Evolutionary conservation across 2,888 invertebrate genomes (phyloP).

Genomic region (Sisyra nigra): DNA sequence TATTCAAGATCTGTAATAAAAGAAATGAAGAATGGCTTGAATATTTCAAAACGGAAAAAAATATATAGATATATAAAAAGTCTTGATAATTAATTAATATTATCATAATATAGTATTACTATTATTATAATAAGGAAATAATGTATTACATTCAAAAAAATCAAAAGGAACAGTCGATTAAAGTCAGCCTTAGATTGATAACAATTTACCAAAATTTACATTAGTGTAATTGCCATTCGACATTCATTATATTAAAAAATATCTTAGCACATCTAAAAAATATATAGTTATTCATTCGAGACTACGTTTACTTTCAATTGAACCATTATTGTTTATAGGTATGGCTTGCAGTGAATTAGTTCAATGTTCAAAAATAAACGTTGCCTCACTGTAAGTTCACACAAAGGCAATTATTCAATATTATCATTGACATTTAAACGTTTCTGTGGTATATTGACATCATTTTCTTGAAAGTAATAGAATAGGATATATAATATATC

Average conservation of each 20-base stretch:
- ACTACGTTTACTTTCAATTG: no score
- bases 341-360: no score
- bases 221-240: constrained; percentile 8
- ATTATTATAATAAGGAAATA: constrained; percentile 5
- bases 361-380: no score
- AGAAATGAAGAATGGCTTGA: constrained; percentile 8
- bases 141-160: background rate
- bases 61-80: constrained; percentile 2
- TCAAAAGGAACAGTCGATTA: background rate
- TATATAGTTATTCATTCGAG: no score
- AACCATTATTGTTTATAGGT: no score
- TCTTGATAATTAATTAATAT: background rate
- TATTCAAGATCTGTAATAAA: constrained; percentile 1
- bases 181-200: constrained; percentile 1
- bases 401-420: no score
- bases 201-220: constrained; percentile 2
- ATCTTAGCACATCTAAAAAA: constrained; percentile 8
- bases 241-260: constrained; percentile 8
- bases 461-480: no score
- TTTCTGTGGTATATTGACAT: no score
- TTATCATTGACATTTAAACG: no score
- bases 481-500: no score
- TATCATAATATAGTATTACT: background rate
- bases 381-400: no score
- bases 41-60: background rate